Base-by-base conservation (phyloP, 1,140 invertebrate species). In the Pollicipes pollicipes region DNA sequence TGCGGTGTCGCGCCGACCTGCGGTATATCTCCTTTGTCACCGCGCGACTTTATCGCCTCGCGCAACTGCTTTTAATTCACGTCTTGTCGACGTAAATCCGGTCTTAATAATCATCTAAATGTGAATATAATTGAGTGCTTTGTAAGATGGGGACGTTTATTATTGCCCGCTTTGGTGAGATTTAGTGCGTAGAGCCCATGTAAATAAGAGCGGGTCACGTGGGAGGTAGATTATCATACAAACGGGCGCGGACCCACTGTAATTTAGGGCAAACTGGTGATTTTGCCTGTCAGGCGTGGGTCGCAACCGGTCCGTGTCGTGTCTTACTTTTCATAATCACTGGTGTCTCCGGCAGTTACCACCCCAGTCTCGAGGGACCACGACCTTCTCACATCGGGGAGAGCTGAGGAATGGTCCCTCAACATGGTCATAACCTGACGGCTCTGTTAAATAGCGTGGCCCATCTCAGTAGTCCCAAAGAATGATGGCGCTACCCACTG, bases 101-200 rank as follows among this genome's bases (percentile, higher is more conserved):
- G 45, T 58, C 45, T 58, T 58, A 58, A 58, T 58, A 58, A 58
- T 58, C 45, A 58, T 58, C 45, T 21, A 58, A 58, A 58, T 58
- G 45, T 58, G 45, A 58, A 58, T 58, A 58, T 58, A 58, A 58
- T 58, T 58, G 45, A 58, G 45, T 58, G 45, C 45, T 58, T 58
- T 58, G 45, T 58, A 21, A 21, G 8, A 10, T 24, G 45, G 32
- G 21, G 45, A 58, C 45, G 45, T 17, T 10, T 58, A 58, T 58
- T 58, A 58, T 58, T 58, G 45, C 21, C 13, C 45, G 45, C 6
- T 10, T 24, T 21, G 45, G 45, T 58, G 17, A 58, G 45, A 58
- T 58, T 58, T 58, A 58, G 45, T 58, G 24, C 45, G 21, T 24
- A 21, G 21, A 2, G 13, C 10, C 17, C 13, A 58, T 58, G 45